A percentile compares a stretch with the other conserved stretches of the same genome.
Conservation (phyloP, 2,797 vertebrate species). For the Sylvia borin region DNA sequence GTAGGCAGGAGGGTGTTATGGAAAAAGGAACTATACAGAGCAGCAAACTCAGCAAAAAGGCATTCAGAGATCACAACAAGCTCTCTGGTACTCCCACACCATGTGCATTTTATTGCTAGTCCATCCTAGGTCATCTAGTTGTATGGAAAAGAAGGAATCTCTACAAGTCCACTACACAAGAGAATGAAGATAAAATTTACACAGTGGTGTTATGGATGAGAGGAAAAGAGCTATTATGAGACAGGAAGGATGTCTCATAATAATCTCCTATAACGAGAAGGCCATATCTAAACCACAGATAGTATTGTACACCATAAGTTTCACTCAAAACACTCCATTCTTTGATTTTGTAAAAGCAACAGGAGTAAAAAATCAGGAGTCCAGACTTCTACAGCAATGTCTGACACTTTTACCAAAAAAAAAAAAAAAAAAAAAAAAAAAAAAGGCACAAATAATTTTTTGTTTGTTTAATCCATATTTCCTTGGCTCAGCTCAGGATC, state of each 20-base stretch:
- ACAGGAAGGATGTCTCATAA: neutral
- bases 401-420: neutral
- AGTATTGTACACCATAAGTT: neutral
- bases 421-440: neutral
- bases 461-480: neutral
- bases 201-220: neutral
- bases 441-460: neutral
- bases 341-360: neutral
- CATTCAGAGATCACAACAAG: neutral
- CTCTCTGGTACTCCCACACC: neutral
- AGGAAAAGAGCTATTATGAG: neutral
- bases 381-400: neutral
- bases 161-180: neutral
- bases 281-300: neutral
- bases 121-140: neutral
- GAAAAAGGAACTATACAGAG: neutral
- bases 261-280: neutral
- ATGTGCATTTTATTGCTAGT: neutral
- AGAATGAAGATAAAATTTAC: neutral
- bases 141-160: neutral
- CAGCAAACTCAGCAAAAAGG: neutral
- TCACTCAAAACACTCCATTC: neutral
- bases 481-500: neutral
- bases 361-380: neutral
- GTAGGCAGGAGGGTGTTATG: neutral